Evolutionary conservation across 53 echinoderm and acorn worm genomes (phyloP), one percentile per base, ranked within the genome.

Genomic region (Crossaster papposus): DNA sequence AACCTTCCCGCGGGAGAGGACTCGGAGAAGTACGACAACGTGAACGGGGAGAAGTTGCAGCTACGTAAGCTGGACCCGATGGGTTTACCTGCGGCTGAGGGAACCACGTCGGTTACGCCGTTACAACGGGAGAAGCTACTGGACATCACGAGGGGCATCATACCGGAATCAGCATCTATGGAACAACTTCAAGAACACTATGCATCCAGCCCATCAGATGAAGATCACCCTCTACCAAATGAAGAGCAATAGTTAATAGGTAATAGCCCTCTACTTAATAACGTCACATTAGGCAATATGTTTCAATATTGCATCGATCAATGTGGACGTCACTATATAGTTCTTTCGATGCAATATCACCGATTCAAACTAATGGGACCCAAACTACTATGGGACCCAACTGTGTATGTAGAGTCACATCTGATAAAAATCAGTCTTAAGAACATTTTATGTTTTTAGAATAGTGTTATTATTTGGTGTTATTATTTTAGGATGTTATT

Each of bases 91-190:
- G 91, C 91, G n/a, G 91, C 91, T 7, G 87, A 87, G 37, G 87
- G 87, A 11, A 87, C 87, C 12, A 87, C 87, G 36, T 74, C 87
- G 26, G 76, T 87, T 63, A 87, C 87, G 7, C 83, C 79, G 34
- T 37, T 83, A 18, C 92, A 92, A 62, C 88, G 92, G 64, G 95
- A 94, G 77, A 97, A 95, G 81, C 84, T 95, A 28, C 83, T 94
- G 38, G 90, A 91, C 84, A 94, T 95, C 92, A 93, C 93, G 58
- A 68, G 88, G 1, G 83, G 89, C 12, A 91, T 91, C 38, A 91
- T 97, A 54, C 94, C 94, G 0, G 91, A 93, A 38, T 97, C 97
- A 14, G 93, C 94, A 58, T 99, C 99, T 14, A 96, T 93, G 72
- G 99, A 99, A 72, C 99, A 96, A 0, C 84, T 99, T 51, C 91